These are phyloP conservation scores for Hypanus sabinus DNA, from an alignment of 2,113 vertebrate species.

Conservation along the genomic window DNA sequence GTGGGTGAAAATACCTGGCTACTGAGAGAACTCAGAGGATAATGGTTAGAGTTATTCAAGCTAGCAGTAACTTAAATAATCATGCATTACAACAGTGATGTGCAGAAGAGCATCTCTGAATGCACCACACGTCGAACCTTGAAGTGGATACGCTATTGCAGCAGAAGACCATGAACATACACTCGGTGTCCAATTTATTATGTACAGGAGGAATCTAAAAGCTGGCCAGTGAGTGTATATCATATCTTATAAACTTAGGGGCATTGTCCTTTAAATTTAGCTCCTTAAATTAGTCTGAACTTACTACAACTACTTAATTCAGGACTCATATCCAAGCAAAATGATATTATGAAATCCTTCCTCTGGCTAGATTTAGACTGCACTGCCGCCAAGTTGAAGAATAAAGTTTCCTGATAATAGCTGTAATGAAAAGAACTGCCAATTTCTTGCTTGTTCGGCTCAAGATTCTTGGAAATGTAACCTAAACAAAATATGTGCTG, in stretches of 20 bases:
- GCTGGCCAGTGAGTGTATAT: no score
- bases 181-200: no score
- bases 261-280: background rate
- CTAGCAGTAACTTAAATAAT: no score
- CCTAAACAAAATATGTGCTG: background rate
- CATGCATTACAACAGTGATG: no score
- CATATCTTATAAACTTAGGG: background rate
- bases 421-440: background rate
- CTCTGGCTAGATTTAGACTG: background rate
- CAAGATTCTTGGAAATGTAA: background rate
- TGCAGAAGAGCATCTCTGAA: no score
- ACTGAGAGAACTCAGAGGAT: no score
- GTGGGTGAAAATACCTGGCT: no score
- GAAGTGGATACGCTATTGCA: no score
- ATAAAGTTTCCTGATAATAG: background rate
- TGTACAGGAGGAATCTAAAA: no score
- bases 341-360: background rate
- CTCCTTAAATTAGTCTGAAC: constrained; percentile 1
- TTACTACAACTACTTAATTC: background rate
- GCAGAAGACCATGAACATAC: no score
- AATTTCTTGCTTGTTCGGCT: background rate
- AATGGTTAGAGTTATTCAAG: no score
- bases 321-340: background rate
- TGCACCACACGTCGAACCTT: no score
- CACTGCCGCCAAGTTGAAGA: background rate